Evolutionary conservation across 1,140 invertebrate genomes (phyloP).

Genomic region (Zaprionus davidi): DNA sequence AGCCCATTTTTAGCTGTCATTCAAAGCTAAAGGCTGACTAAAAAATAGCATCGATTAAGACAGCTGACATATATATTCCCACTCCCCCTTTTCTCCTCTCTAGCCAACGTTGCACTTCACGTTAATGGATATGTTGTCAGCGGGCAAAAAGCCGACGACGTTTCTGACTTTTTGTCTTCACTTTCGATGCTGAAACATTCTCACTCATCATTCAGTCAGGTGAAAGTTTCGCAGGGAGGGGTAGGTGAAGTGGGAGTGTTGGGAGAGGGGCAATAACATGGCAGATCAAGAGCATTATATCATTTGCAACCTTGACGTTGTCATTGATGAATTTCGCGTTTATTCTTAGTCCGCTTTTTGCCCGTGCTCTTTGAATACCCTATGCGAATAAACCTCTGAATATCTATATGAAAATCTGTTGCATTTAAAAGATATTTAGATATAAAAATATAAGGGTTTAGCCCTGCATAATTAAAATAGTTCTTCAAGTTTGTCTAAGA

Average conservation of each 20-base stretch:
- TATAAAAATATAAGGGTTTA: too few species aligned
- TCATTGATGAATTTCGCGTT: constrained; percentile 68
- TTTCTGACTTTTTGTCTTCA: constrained; percentile 10
- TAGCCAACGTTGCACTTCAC: not conserved
- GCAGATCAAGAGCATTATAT: constrained; percentile 30
- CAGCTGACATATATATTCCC: not conserved
- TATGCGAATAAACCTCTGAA: not conserved
- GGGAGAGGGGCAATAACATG: not conserved
- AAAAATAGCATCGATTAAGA: constrained; percentile 38
- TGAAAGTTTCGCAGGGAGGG: not conserved
- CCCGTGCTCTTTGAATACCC: constrained; percentile 7
- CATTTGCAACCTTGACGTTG: constrained; percentile 43
- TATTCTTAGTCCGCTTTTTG: constrained; percentile 35
- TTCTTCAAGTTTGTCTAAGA: not conserved
- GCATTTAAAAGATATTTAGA: not conserved
- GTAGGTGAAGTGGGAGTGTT: not conserved
- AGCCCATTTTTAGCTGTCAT: not conserved
- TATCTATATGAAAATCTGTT: too few species aligned
- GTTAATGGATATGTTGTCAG: constrained; percentile 40
- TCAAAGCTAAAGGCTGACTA: constrained; percentile 17
- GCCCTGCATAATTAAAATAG: not conserved
- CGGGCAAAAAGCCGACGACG: constrained; percentile 14
- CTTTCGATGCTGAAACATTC: constrained; percentile 12
- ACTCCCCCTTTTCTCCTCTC: too few species aligned
- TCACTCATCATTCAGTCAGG: constrained; percentile 9